These are phyloP conservation scores for Arizona elegans DNA, from an alignment of 2,113 vertebrate genomes.

Conservation along the genomic window DNA sequence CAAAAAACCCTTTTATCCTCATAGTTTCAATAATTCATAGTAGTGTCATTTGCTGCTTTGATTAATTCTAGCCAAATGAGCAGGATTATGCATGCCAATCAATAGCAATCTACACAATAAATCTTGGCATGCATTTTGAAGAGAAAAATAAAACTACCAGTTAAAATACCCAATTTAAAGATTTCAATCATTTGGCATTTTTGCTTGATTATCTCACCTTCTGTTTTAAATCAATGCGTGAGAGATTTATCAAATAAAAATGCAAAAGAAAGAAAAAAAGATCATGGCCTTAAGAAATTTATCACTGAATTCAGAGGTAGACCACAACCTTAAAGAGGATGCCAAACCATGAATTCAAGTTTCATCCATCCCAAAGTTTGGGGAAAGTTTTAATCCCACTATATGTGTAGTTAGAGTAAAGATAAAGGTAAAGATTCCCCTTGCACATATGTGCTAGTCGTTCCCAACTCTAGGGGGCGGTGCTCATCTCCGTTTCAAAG, in stretches of 20 bases:
- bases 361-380: background rate
- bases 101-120: background rate
- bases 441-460: no score
- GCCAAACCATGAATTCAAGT: background rate
- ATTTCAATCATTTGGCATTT: background rate
- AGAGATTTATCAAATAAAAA: background rate
- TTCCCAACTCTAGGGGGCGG: no score
- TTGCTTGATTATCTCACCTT: background rate
- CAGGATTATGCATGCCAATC: fast-evolving
- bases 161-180: background rate
- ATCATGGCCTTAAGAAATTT: background rate
- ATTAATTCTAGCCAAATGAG: background rate
- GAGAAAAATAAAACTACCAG: background rate
- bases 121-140: background rate
- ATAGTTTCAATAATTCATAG: background rate
- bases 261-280: background rate
- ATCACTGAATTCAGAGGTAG: background rate
- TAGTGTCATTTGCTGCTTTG: fast-evolving
- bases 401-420: background rate
- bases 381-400: background rate
- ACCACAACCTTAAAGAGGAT: background rate
- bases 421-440: no score
- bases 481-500: no score
- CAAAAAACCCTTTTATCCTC: background rate
- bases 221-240: background rate